These are phyloP conservation scores for Synanthedon myopaeformis DNA, from an alignment of 2,888 invertebrate species.

Conservation along the genomic window DNA sequence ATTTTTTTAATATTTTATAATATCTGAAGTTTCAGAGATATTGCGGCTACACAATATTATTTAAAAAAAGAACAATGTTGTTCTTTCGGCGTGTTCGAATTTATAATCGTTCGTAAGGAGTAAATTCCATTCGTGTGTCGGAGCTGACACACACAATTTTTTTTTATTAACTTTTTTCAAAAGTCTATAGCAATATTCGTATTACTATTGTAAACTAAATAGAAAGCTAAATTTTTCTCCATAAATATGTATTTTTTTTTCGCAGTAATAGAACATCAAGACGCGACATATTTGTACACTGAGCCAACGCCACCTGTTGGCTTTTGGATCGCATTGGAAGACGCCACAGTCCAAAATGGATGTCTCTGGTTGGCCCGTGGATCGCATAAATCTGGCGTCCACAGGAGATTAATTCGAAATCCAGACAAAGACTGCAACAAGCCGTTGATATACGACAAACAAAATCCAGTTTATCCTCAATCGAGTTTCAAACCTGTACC, in stretches of 20 bases:
- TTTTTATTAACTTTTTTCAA: too few species aligned
- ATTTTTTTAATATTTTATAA: too few species aligned
- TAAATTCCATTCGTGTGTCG: too few species aligned
- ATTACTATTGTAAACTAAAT: too few species aligned
- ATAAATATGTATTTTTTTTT: constrained; percentile 10
- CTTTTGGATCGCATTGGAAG: constrained; percentile 97
- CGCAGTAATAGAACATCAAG: constrained; percentile 84
- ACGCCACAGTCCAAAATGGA: constrained; percentile 92
- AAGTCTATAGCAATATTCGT: too few species aligned
- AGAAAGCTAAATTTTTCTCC: background rate
- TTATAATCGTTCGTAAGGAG: too few species aligned
- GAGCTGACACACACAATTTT: too few species aligned
- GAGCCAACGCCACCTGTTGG: constrained; percentile 86
- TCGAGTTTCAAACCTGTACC: constrained; percentile 83
- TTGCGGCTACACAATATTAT: too few species aligned
- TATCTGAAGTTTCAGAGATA: too few species aligned
- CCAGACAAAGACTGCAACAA: constrained; percentile 73
- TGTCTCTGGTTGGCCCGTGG: constrained; percentile 93
- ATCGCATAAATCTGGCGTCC: constrained; percentile 88
- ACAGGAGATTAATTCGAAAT: constrained; percentile 78
- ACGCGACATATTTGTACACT: constrained; percentile 88
- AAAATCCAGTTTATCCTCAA: constrained; percentile 77
- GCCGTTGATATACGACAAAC: constrained; percentile 76
- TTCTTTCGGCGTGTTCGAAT: too few species aligned
- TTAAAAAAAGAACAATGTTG: too few species aligned